A percentile compares a stretch with the other conserved stretches of the same genome.
These are phyloP conservation scores for Hippocampus comes DNA, from an alignment of 2,113 vertebrate species.

Conservation along the genomic window DNA sequence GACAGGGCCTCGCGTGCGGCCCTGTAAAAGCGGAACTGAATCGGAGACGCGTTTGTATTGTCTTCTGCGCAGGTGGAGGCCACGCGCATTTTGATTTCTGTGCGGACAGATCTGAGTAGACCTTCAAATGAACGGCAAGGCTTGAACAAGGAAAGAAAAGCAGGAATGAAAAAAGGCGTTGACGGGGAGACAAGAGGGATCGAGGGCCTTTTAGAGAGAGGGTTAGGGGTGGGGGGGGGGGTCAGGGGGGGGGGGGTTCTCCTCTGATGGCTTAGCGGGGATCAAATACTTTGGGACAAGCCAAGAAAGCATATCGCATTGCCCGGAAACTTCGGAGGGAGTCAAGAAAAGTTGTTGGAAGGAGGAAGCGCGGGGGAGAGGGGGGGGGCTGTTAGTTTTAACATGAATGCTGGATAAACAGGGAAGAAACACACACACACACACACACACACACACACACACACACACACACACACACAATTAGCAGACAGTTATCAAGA, in stretches of 20 bases:
- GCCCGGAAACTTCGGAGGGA: constrained; percentile 22
- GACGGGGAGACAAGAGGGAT: constrained; percentile 40
- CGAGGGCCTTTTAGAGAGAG: constrained; percentile 38
- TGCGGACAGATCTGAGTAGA: constrained; percentile 16
- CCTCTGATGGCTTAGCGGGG: constrained; percentile 43
- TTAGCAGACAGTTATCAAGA: background rate
- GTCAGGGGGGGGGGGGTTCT: constrained; percentile 2
- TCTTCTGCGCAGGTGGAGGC: constrained; percentile 19
- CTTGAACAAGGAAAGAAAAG: constrained; percentile 43
- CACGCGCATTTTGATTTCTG: constrained; percentile 29
- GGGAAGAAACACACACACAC: too few relatives aligned
- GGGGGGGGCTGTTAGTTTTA: constrained; percentile 1
- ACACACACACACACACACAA: background rate
- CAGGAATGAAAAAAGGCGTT: constrained; percentile 36
- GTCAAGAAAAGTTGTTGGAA: background rate
- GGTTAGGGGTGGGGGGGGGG: too few relatives aligned
- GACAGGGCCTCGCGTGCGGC: too few relatives aligned
- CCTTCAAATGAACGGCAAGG: constrained; percentile 43
- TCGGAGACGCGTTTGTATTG: constrained; percentile 48
- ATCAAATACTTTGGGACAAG: constrained; percentile 52
- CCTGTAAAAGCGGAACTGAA: background rate
- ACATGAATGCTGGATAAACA: background rate
- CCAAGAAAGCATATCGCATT: constrained; percentile 39
- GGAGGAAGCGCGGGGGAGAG: too few relatives aligned
- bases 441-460: background rate